Evolutionary conservation across 2,888 invertebrate genomes (phyloP).

Genomic region (Amaurobius ferox): DNA sequence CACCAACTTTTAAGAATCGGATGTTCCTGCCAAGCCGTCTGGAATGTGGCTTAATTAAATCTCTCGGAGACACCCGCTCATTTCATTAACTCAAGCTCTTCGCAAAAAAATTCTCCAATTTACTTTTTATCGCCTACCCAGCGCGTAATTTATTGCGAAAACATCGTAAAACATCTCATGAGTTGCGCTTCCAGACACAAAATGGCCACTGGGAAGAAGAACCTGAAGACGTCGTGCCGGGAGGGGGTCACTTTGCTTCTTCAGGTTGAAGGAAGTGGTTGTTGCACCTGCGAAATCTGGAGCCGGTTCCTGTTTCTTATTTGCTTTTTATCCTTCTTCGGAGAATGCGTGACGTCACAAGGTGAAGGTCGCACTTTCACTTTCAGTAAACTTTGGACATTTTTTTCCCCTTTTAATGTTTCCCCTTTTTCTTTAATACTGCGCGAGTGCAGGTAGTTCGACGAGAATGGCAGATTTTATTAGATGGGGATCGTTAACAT

Average conservation of each 20-base stretch:
- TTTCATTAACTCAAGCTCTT: not conserved
- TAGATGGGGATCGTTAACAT: too few species aligned
- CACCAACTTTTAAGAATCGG: too few species aligned
- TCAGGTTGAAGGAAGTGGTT: constrained; percentile 24
- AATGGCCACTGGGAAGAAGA: not conserved
- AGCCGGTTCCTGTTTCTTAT: constrained; percentile 34
- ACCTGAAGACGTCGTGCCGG: not conserved
- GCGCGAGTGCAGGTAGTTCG: not conserved
- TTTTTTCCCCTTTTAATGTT: not conserved
- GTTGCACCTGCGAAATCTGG: constrained; percentile 38
- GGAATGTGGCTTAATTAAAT: not conserved
- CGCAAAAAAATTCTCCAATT: not conserved
- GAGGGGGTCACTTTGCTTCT: not conserved
- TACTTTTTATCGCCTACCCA: not conserved
- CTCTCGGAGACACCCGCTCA: not conserved
- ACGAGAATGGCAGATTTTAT: too few species aligned
- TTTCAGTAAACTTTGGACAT: constrained; percentile 53
- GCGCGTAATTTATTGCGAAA: not conserved
- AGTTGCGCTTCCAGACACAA: not conserved
- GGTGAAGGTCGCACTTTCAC: constrained; percentile 70
- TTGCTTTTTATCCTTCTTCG: constrained; percentile 4
- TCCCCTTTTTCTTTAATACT: not conserved
- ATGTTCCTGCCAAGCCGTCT: too few species aligned
- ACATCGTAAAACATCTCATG: constrained; percentile 1
- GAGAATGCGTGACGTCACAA: constrained; percentile 47